Evolutionary conservation across 2,113 vertebrate species (phyloP).

Genomic region (Microtus ochrogaster): DNA sequence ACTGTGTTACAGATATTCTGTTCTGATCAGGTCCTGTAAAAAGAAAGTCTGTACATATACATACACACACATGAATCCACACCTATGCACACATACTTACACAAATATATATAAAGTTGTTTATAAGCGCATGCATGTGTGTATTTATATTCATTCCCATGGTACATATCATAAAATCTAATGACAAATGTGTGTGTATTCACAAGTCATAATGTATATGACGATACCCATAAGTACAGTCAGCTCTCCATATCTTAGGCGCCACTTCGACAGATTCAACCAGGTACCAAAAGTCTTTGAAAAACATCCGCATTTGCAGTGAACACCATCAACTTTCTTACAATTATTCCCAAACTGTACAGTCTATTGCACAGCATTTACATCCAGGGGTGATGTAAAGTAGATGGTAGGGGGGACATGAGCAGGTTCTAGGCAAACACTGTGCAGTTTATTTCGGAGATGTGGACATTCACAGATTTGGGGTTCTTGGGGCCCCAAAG

Average conservation of each 20-base stretch:
- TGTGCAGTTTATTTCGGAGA: neutral
- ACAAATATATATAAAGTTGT: neutral
- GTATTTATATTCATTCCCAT: neutral
- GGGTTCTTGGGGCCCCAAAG: neutral
- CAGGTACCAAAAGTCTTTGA: neutral
- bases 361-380: neutral
- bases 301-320: neutral
- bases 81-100: neutral
- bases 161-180: neutral
- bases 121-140: neutral
- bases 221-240: neutral
- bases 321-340: neutral
- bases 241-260: neutral
- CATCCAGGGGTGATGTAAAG: neutral
- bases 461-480: neutral
- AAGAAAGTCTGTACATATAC: neutral
- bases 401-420: accelerated
- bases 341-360: neutral
- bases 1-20: neutral
- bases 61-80: neutral
- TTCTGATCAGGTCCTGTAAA: neutral
- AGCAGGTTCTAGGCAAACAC: neutral
- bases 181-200: neutral
- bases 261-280: neutral
- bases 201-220: neutral